Percentiles rank a stretch among this genome's conserved stretches.
Conservation (phyloP, 2,113 vertebrate genomes). For the Camelus bactrianus region DNA sequence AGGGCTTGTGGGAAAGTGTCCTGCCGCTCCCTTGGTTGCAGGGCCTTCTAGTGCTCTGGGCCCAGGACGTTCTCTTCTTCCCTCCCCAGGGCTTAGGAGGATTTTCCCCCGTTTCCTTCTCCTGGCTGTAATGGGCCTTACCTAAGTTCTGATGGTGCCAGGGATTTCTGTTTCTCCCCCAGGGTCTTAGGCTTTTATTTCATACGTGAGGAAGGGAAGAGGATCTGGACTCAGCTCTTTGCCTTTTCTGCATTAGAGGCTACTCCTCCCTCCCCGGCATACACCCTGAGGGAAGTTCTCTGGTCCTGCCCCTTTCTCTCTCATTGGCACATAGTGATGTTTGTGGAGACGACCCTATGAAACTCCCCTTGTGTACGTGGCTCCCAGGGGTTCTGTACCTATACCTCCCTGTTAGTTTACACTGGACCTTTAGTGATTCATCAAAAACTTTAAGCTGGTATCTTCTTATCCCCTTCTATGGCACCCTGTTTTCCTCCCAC, state of each 20-base stretch:
- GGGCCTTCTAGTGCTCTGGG: neutral
- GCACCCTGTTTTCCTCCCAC: neutral
- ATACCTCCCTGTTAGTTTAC: neutral
- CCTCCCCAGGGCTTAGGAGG: neutral
- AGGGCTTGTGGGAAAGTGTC: neutral
- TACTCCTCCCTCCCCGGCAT: neutral
- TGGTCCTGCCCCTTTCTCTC: neutral
- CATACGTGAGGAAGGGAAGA: neutral
- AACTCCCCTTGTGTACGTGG: neutral
- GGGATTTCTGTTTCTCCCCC: neutral
- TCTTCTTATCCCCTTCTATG: neutral
- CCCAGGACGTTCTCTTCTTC: neutral
- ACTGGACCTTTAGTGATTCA: neutral
- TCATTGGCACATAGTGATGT: neutral
- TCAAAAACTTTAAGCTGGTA: neutral
- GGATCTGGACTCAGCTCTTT: neutral
- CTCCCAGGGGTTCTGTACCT: neutral
- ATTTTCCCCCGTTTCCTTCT: neutral
- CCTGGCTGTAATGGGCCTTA: neutral
- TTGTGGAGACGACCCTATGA: neutral
- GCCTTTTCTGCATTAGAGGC: neutral
- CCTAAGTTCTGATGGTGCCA: neutral
- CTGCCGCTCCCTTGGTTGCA: neutral
- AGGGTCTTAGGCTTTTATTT: neutral
- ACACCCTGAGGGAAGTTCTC: neutral